Evolutionary conservation across 2,797 vertebrate genomes (phyloP), one percentile per base, ranked within the genome.

Genomic region (Odontamblyopus lacepedii): DNA sequence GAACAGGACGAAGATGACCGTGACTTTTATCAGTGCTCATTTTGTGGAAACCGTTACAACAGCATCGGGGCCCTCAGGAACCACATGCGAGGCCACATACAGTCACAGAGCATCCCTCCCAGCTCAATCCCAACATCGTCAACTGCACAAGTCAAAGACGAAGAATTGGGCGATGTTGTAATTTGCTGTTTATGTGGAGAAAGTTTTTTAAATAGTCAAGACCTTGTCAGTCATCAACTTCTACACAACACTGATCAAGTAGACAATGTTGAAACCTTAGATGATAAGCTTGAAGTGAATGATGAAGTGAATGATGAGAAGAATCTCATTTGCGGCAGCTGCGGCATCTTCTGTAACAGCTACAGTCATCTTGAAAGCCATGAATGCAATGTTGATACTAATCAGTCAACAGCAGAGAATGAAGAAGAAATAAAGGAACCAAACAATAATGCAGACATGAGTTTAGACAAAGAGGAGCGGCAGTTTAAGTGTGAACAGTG

Each of bases 181-280:
- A 97, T 95, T 79, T 98, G 96, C 74, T 96, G 95, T 79, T 93
- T 95, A 19, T 97, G 96, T 19, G 96, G 96, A 7, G 94, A 96
- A 88, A 95, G 95, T 78, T 97, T 98, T 72, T 91, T 92, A 3
- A 92, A 90, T n/a, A 90, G 93, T 66, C 94, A 93, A 19, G 95
- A 95, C 70, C 90, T 97, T 71, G 80, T 91, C 51, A 82, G 73
- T 50, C 96, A 97, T 81, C 94, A 93, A 77, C 90, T 89, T 61
- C 77, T 91, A 26, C 94, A 95, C 79, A 83, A 78, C 63, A 73
- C 82, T 57, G 74, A 82, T 32, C 74, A 67, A 51, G 70, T n/a
- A 15, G 78, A 88, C 0, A 16, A 72, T n/a, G 30, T 73, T 59
- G 63, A 79, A 66, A 56, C 71, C 1, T 51, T 69, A 4, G 76